phyloP scores from a whole-genome alignment of 2,113 vertebrate genomes.

The Hippopotamus amphibius region DNA sequence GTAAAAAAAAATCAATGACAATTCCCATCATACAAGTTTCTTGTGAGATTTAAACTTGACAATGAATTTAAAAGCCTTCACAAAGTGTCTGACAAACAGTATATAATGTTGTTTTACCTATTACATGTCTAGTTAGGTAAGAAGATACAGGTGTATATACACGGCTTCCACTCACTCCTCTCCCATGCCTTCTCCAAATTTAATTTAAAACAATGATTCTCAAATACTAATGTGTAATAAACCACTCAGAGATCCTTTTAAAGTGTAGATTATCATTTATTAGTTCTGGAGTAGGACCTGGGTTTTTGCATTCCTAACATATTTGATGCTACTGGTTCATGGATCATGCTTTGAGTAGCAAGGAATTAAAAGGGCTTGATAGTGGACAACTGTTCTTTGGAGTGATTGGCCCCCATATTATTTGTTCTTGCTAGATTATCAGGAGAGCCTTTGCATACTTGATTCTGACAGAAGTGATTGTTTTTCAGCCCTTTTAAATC shows the following conservation, averaged over 20 bases:
- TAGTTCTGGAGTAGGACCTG: neutral
- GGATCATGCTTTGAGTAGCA: neutral
- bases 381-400: neutral
- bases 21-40: neutral
- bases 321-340: neutral
- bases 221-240: neutral
- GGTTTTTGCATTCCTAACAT: neutral
- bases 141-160: neutral
- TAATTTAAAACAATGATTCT: neutral
- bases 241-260: neutral
- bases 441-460: neutral
- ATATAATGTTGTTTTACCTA: neutral
- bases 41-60: neutral
- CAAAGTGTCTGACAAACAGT: neutral
- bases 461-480: conserved; percentile 9
- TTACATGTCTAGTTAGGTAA: neutral
- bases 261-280: neutral
- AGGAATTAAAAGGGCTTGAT: neutral
- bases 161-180: neutral
- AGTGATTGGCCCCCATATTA: neutral
- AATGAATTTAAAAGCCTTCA: conserved; percentile 26
- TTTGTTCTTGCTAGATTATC: neutral
- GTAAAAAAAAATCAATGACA: neutral
- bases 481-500: neutral
- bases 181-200: neutral